Evolutionary conservation across 2,113 vertebrate species (phyloP).

Genomic region (Nesospiza acunhae): DNA sequence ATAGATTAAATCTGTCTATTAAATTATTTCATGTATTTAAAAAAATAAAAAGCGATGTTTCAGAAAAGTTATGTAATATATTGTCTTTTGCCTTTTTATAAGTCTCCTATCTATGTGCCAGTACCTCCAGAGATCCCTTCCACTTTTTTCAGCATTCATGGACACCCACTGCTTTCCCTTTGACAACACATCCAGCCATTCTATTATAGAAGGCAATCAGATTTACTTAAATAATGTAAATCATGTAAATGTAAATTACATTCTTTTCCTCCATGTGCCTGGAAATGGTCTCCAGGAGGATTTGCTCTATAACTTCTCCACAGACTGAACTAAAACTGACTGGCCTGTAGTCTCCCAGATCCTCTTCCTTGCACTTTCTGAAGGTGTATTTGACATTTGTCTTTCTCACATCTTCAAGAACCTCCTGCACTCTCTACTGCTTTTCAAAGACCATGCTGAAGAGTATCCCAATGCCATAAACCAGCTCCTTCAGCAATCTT

Average conservation of each 20-base stretch:
- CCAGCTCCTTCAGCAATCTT: not conserved
- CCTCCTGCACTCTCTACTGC: not conserved
- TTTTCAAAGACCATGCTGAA: not conserved
- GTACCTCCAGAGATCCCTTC: not conserved
- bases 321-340: not conserved
- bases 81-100: not conserved
- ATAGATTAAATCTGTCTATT: not conserved
- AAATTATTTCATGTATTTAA: not conserved
- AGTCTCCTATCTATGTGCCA: not conserved
- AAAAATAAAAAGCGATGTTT: not conserved
- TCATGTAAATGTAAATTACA: not conserved
- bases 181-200: not conserved
- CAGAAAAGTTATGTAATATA: not conserved
- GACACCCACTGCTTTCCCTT: not conserved
- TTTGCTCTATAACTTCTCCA: not conserved
- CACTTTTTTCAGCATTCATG: not conserved
- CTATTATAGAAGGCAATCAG: not conserved
- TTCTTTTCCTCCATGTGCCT: not conserved
- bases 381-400: not conserved
- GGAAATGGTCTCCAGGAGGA: not conserved
- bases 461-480: not conserved
- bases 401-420: not conserved
- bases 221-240: not conserved
- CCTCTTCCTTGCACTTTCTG: not conserved
- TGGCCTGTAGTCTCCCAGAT: not conserved